A percentile compares a stretch with the other conserved stretches of the same genome.
phyloP scores from a whole-genome alignment of 2,797 vertebrate genomes.

The Morelia viridis region DNA sequence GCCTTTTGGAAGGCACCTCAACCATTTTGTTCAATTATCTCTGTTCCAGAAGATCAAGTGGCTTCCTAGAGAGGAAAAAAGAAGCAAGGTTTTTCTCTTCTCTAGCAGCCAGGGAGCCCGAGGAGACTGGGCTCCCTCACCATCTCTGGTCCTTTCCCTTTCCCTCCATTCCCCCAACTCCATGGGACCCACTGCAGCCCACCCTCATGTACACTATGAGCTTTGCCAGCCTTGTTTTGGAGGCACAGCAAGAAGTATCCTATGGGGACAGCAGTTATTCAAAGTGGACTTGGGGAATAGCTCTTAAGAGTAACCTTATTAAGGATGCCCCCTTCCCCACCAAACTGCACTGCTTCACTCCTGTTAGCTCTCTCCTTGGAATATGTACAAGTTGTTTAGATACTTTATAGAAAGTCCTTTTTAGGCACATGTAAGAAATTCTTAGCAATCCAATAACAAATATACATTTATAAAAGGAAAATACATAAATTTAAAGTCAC shows the following conservation, averaged over 20 bases:
- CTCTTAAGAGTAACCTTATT: not conserved
- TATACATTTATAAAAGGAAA: constrained; percentile 36
- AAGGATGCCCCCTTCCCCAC: not conserved
- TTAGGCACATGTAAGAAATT: constrained; percentile 45
- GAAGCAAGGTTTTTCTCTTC: not conserved
- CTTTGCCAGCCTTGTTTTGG: not conserved
- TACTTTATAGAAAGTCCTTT: not conserved
- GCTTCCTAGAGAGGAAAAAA: not conserved
- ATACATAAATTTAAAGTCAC: constrained; percentile 36
- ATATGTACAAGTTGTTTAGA: not conserved
- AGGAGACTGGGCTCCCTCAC: not conserved
- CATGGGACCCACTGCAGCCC: not conserved
- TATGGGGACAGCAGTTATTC: not conserved
- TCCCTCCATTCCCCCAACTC: not conserved
- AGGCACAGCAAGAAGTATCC: not conserved
- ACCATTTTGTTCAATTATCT: not conserved
- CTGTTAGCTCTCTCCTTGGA: not conserved
- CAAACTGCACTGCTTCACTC: not conserved
- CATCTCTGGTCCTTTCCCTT: not conserved
- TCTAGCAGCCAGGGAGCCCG: not conserved
- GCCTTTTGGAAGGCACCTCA: not conserved
- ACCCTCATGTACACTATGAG: not conserved
- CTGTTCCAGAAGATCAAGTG: not conserved
- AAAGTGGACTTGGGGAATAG: not conserved
- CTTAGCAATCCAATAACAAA: constrained; percentile 42